phyloP scores from a whole-genome alignment of 1,140 invertebrate species.

The Trypoxylus dichotomus region DNA sequence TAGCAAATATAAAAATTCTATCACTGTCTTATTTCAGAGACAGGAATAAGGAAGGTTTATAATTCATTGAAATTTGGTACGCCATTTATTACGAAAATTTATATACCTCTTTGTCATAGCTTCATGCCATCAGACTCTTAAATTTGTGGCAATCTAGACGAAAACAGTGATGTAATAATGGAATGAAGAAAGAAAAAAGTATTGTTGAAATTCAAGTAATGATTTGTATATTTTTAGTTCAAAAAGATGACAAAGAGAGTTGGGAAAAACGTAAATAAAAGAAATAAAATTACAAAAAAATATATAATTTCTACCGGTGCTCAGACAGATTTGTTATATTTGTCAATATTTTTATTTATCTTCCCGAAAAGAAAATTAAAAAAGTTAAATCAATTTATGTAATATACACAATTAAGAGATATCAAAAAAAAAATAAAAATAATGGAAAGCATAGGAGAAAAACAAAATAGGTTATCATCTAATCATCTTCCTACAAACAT shows the following conservation, averaged over 20 bases:
- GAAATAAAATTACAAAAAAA: slow-evolving; percentile 32
- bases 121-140: background rate
- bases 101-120: background rate
- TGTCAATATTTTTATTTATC: slow-evolving; percentile 34
- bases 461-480: background rate
- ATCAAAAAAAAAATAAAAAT: slow-evolving; percentile 18
- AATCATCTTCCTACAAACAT: slow-evolving; percentile 5
- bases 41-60: too few species aligned
- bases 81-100: background rate
- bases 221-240: background rate
- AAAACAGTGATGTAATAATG: background rate
- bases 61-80: too few species aligned
- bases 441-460: background rate
- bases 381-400: slow-evolving; percentile 19
- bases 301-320: slow-evolving; percentile 33
- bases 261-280: slow-evolving; percentile 29
- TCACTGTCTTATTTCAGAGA: too few species aligned
- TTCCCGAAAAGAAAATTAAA: slow-evolving; percentile 14
- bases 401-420: background rate
- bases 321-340: slow-evolving; percentile 34
- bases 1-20: too few species aligned
- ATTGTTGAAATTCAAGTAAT: background rate
- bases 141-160: too few species aligned
- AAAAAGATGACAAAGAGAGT: slow-evolving; percentile 11
- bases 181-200: slow-evolving; percentile 1